Base-by-base conservation (phyloP, 2,888 invertebrate genomes). In the Andrena fulva region DNA sequence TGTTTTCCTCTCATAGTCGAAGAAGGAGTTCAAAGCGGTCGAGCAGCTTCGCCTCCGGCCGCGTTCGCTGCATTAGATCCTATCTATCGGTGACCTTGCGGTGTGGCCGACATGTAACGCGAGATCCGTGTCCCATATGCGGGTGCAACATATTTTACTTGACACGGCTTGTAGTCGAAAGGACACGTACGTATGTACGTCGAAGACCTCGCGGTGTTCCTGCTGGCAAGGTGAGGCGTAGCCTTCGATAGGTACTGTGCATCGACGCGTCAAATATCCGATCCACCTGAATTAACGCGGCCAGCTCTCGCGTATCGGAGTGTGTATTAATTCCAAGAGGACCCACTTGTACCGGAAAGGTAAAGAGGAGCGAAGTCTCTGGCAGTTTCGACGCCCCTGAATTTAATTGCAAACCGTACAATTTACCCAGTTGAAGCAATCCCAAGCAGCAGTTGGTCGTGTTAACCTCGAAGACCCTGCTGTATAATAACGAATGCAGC, bases 91-190 rank as follows among this genome's bases (percentile, higher is more conserved):
- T 83, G 89, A 90, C 90, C 90, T 91, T 91, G 91, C 89, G 90
- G 89, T 88, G 76, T 79, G 78, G 80, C 68, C 76, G 73, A 77
- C 85, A 62, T 77, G 91, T 89, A 91, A 91, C 86, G 81, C 86
- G 89, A 90, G 89, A 91, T 87, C 87, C 89, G 89, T 87, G 91
- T 89, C 90, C 90, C 85, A 89, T 90, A 90, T 89, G 88, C 89
- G 90, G 89, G 89, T 87, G 89, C 85, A 84, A 86, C 86, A 85
- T 86, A 85, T 84, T 87, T 88, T 73, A 85, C 70, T 77, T 67
- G 72, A 77, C 77, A 48, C 80, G 75, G 85, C 80, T 84, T 77
- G 63, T 67, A 76, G 72, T 76, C 67, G 69, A 79, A 78, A 77
- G 76, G 71, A 79, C 64, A 54, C 66, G 52, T 20, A 59, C 42